These are phyloP conservation scores for Acanthoscelides obtectus DNA, from an alignment of 2,888 invertebrate genomes.

Conservation along the genomic window DNA sequence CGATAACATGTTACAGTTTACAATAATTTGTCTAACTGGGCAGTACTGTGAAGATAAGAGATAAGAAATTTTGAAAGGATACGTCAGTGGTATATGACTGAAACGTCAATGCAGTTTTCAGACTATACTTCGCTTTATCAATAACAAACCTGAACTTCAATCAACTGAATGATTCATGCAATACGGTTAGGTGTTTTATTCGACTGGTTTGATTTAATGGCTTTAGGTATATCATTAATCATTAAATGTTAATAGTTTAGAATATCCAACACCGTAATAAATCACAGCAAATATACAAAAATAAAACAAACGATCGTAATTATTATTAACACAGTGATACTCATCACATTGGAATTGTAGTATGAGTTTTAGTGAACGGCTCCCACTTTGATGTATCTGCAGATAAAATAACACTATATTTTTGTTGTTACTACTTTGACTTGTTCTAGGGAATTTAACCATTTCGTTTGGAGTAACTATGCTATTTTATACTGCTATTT, in stretches of 20 bases:
- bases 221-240: constrained; percentile 23
- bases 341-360: constrained; percentile 35
- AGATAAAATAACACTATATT: neutral
- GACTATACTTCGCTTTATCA: no score
- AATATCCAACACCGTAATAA: constrained; percentile 42
- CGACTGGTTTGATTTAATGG: constrained; percentile 28
- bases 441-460: no score
- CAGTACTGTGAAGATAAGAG: constrained; percentile 2
- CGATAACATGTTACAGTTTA: neutral
- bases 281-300: constrained; percentile 46
- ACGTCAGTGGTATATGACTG: no score
- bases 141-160: no score
- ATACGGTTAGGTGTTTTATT: constrained; percentile 15
- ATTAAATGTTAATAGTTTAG: constrained; percentile 36
- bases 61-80: constrained; percentile 12
- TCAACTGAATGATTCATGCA: no score
- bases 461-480: no score
- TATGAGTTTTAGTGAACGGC: neutral
- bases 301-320: constrained; percentile 33
- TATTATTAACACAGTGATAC: constrained; percentile 35
- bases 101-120: no score
- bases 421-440: no score
- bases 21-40: neutral
- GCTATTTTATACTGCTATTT: no score
- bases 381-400: neutral